These are phyloP conservation scores for Tetrax tetrax DNA, from an alignment of 2,113 vertebrate genomes.

Conservation along the genomic window DNA sequence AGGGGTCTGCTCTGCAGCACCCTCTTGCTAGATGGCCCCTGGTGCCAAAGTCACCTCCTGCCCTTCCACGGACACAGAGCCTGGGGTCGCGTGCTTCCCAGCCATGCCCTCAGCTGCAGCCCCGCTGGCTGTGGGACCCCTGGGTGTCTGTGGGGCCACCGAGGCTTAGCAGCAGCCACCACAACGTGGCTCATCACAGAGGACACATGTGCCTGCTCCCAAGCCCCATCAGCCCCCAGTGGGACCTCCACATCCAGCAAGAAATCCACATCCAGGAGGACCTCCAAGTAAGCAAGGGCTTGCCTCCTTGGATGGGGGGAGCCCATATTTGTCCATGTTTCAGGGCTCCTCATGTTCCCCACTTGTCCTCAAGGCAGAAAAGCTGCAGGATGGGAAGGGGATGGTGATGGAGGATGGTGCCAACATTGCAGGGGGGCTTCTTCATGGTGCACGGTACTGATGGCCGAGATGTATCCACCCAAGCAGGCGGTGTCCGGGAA, in stretches of 20 bases:
- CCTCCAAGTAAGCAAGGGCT: neutral
- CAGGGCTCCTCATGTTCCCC: rapidly evolving
- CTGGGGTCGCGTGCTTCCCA: rapidly evolving
- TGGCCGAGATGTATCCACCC: neutral
- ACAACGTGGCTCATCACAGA: too few species aligned
- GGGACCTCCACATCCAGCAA: neutral
- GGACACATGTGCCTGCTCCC: neutral
- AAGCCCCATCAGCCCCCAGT: rapidly evolving
- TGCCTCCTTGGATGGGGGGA: too few species aligned
- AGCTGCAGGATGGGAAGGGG: neutral
- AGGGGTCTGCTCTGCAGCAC: too few species aligned
- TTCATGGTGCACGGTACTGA: neutral
- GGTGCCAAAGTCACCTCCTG: neutral
- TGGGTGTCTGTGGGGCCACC: rapidly evolving
- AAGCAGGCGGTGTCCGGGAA: neutral
- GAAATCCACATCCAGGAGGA: neutral
- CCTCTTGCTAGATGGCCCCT: too few species aligned
- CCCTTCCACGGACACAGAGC: neutral
- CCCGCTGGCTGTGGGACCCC: neutral
- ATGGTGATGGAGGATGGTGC: neutral
- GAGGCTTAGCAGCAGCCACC: too few species aligned
- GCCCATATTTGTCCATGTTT: neutral
- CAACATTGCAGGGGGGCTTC: neutral
- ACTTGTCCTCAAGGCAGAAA: neutral
- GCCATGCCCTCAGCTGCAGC: neutral